Conservation (phyloP, 2,888 invertebrate species). For the Lobophora halterata region DNA sequence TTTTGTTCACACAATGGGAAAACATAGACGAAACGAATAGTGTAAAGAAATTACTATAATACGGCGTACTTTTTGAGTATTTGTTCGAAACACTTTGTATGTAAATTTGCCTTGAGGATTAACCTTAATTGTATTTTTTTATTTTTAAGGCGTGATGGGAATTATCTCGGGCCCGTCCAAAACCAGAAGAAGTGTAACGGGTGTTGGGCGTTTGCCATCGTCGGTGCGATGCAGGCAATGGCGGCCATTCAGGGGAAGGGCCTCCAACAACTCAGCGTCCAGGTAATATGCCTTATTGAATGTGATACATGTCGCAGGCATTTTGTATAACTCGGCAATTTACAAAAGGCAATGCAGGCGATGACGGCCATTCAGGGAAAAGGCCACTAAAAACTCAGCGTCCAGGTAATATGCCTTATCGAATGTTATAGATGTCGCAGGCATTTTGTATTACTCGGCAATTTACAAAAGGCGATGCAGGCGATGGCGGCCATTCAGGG, state of each 20-base stretch:
- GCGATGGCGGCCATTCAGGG: slow-evolving; percentile 83
- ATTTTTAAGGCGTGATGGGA: slow-evolving; percentile 71
- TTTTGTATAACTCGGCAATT: too few species aligned
- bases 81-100: too few species aligned
- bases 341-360: slow-evolving; percentile 86
- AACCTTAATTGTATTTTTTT: not conserved
- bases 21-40: too few species aligned
- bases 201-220: slow-evolving; percentile 89
- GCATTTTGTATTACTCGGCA: too few species aligned
- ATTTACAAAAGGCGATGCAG: too few species aligned
- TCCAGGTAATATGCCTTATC: slow-evolving; percentile 82
- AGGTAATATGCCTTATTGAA: too few species aligned
- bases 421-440: too few species aligned
- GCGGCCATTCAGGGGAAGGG: slow-evolving; percentile 68
- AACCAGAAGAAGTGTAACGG: slow-evolving; percentile 86
- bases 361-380: slow-evolving; percentile 80
- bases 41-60: too few species aligned
- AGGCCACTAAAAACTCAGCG: slow-evolving; percentile 69
- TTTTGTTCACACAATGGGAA: too few species aligned
- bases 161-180: slow-evolving; percentile 79
- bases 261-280: slow-evolving; percentile 79
- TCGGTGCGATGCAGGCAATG: slow-evolving; percentile 87
- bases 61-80: too few species aligned
- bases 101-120: too few species aligned
- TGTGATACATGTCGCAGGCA: too few species aligned